A percentile compares a stretch with the other conserved stretches of the same genome.
Conservation (phyloP, 2,113 vertebrate genomes). For the Hypomesus transpacificus region DNA sequence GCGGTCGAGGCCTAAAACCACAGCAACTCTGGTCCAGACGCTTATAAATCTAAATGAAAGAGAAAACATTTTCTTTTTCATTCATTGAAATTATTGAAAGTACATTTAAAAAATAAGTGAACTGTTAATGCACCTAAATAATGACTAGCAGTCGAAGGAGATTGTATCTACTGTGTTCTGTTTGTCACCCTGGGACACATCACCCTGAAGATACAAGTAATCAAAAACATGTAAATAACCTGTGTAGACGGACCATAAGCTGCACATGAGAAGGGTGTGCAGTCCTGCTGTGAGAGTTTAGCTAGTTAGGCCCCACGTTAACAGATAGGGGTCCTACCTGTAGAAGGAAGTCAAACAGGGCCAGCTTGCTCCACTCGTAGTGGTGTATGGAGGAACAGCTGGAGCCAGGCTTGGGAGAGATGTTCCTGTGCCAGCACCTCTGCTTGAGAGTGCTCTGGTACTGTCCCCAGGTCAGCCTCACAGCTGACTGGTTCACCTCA, state of each 20-base stretch:
- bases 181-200: too few species aligned
- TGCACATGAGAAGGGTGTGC: too few species aligned
- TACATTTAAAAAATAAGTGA: not conserved
- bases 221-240: too few species aligned
- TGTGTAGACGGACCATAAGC: too few species aligned
- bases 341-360: conserved; percentile 92
- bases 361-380: conserved; percentile 91
- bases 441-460: conserved; percentile 84
- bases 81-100: not conserved
- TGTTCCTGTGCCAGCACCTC: conserved; percentile 86
- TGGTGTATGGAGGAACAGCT: conserved; percentile 85
- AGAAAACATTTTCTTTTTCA: too few species aligned
- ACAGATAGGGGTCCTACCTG: conserved; percentile 73
- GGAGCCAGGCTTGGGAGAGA: conserved; percentile 77
- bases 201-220: too few species aligned
- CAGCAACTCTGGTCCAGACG: conserved; percentile 92
- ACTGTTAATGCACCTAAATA: too few species aligned
- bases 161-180: too few species aligned
- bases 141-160: too few species aligned
- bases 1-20: conserved; percentile 87
- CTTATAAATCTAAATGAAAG: conserved; percentile 79
- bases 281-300: not conserved
- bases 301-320: not conserved
- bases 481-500: conserved; percentile 66
- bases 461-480: conserved; percentile 81